Conservation (phyloP, 2,797 vertebrate genomes). For the Galagoides demidoff region DNA sequence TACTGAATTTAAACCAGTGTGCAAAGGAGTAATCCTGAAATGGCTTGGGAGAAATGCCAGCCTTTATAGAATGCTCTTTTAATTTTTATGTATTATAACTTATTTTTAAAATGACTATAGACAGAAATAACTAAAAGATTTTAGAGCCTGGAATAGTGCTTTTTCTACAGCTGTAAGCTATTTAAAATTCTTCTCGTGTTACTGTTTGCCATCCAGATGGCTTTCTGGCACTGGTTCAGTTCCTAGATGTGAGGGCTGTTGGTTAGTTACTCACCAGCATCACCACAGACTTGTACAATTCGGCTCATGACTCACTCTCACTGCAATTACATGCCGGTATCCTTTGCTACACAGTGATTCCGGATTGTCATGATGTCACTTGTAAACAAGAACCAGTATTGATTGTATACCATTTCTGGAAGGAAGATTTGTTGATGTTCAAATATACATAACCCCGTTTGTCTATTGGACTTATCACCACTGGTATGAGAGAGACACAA, state of each 20-base stretch:
- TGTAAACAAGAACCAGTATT: slow-evolving; percentile 55
- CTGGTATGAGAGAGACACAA: slow-evolving; percentile 47
- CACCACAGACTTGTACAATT: slow-evolving; percentile 50
- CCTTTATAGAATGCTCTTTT: slow-evolving; percentile 33
- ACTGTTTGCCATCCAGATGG: slow-evolving; percentile 80
- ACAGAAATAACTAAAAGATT: slow-evolving; percentile 75
- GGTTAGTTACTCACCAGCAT: slow-evolving; percentile 76
- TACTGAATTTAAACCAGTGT: slow-evolving; percentile 27
- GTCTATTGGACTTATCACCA: background rate
- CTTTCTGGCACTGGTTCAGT: slow-evolving; percentile 82
- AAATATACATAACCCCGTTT: slow-evolving; percentile 46
- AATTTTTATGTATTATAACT: slow-evolving; percentile 57
- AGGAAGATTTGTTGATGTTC: slow-evolving; percentile 68
- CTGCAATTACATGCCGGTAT: slow-evolving; percentile 27
- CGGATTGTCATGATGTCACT: slow-evolving; percentile 50
- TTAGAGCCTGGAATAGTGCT: slow-evolving; percentile 71
- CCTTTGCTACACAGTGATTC: slow-evolving; percentile 63
- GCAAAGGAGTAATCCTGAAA: slow-evolving; percentile 28
- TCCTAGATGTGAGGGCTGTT: slow-evolving; percentile 77
- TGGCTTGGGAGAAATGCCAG: slow-evolving; percentile 22
- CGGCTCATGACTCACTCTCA: slow-evolving; percentile 77
- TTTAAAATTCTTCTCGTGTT: slow-evolving; percentile 82
- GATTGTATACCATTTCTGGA: slow-evolving; percentile 55
- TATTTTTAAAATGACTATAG: slow-evolving; percentile 70
- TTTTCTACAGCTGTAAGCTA: slow-evolving; percentile 81